Conservation (phyloP, 2,113 vertebrate species). For the Prunella fulvescens region DNA sequence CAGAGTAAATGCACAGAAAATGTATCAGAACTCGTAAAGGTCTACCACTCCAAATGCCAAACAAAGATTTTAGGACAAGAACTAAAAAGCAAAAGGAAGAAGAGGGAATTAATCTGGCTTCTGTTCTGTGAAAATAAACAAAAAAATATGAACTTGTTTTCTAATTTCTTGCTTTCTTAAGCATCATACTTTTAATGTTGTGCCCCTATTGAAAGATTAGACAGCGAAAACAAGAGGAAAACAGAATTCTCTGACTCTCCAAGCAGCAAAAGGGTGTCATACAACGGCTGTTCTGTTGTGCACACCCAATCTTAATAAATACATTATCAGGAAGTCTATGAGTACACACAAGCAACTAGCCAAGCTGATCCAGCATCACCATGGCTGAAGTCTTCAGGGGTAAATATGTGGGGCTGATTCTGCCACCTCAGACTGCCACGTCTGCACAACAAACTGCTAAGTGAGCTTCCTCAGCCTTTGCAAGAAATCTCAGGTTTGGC, state of each 20-base stretch:
- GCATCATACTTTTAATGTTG: neutral
- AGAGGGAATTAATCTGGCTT: neutral
- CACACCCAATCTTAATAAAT: neutral
- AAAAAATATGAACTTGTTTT: neutral
- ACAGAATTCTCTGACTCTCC: neutral
- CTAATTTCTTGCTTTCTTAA: neutral
- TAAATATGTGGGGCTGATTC: neutral
- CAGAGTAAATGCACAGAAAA: neutral
- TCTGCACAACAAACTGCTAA: neutral
- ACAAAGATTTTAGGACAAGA: neutral
- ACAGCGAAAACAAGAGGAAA: neutral
- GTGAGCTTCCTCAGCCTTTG: neutral
- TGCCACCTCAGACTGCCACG: rapidly evolving
- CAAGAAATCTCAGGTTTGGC: neutral
- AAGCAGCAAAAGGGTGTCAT: neutral
- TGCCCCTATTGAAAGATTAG: neutral
- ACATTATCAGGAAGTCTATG: neutral
- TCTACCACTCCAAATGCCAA: neutral
- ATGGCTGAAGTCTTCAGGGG: neutral
- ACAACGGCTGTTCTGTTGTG: neutral
- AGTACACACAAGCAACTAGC: neutral
- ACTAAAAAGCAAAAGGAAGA: rapidly evolving
- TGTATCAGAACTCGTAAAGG: neutral
- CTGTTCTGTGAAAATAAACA: neutral
- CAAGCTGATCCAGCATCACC: neutral